phyloP scores from a whole-genome alignment of 1,140 invertebrate species.

The Drosophila pachea region DNA sequence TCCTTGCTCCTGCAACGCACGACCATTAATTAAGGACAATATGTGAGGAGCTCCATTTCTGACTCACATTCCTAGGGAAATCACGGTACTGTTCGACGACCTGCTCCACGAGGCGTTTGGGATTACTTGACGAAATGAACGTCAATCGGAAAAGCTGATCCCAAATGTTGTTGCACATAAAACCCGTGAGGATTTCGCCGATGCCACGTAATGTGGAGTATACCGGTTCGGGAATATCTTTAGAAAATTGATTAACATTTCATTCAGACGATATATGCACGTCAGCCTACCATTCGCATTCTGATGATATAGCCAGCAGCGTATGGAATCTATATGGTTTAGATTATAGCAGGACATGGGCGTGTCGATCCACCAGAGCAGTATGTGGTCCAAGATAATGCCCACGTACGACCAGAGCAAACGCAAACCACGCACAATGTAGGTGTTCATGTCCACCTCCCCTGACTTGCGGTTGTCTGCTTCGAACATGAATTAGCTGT shows the following conservation, averaged over 20 bases:
- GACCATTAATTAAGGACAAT: background rate
- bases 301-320: constrained; percentile 83
- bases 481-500: background rate
- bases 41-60: background rate
- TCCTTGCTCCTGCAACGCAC: constrained; percentile 45
- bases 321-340: constrained; percentile 84
- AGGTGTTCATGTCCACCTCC: constrained; percentile 57
- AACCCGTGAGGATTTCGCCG: constrained; percentile 86
- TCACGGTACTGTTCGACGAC: constrained; percentile 61
- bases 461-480: constrained; percentile 78
- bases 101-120: constrained; percentile 52
- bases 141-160: constrained; percentile 83
- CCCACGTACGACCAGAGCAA: constrained; percentile 87
- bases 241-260: constrained; percentile 10
- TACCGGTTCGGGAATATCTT: constrained; percentile 83
- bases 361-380: constrained; percentile 88
- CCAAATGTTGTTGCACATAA: constrained; percentile 87
- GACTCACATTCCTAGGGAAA: constrained; percentile 61
- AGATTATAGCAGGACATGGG: constrained; percentile 84
- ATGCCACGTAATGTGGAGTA: constrained; percentile 85
- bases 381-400: constrained; percentile 86
- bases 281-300: constrained; percentile 80
- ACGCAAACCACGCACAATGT: constrained; percentile 81
- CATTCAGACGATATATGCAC: background rate
- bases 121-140: constrained; percentile 58